Conservation (phyloP, 1,140 invertebrate species). For the honey bee (Apis mellifera) region Amel_HAv3.1 CM009931.2:9870501-9871000, state of each 20-base stretch:
- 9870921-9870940: too few relatives aligned
- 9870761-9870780: not conserved
- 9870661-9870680: not conserved
- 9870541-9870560: not conserved
- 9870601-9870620: not conserved
- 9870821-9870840: not conserved
- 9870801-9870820: not conserved
- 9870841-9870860: not conserved
- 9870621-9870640: not conserved
- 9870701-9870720: not conserved
- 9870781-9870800: not conserved
- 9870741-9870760: conserved; percentile 7
- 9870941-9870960: too few relatives aligned
- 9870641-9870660: conserved; percentile 1
- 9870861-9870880: not conserved
- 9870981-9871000: too few relatives aligned
- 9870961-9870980: too few relatives aligned
- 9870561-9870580: not conserved
- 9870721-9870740: not conserved
- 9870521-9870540: too few relatives aligned
- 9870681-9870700: not conserved
- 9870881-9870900: too few relatives aligned
- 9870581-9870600: not conserved
- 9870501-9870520: too few relatives aligned
- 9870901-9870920: too few relatives aligned